These are phyloP conservation scores for Coccyzus lansbergi DNA, from an alignment of 2,797 vertebrate genomes.

Conservation along the genomic window DNA sequence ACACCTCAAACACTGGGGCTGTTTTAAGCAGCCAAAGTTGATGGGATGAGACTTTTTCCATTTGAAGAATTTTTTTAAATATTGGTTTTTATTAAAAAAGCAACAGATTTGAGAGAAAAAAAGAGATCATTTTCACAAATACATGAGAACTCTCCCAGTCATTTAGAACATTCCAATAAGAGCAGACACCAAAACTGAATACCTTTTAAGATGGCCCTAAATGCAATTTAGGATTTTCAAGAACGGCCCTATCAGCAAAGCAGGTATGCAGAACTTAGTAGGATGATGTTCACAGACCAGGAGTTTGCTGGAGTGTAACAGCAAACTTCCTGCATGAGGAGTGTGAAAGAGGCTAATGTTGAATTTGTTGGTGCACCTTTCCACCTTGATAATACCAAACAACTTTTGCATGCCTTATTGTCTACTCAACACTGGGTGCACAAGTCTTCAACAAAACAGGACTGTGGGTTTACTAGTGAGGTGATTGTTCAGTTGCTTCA, in stretches of 20 bases:
- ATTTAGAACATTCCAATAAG: background rate
- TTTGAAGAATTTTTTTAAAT: background rate
- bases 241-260: fast-evolving
- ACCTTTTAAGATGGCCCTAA: background rate
- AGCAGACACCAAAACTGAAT: background rate
- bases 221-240: background rate
- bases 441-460: background rate
- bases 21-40: background rate
- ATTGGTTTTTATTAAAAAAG: background rate
- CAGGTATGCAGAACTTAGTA: background rate
- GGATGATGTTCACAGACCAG: background rate
- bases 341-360: fast-evolving
- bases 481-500: background rate
- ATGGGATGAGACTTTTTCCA: background rate
- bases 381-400: background rate
- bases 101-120: background rate
- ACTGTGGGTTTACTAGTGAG: background rate
- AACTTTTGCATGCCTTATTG: background rate
- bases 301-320: background rate
- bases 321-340: fast-evolving
- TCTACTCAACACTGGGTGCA: too few relatives aligned
- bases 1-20: background rate
- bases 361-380: background rate
- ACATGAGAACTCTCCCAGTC: background rate
- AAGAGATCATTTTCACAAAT: background rate